Base-by-base conservation (phyloP, 2,113 vertebrate species). In the Vidua chalybeata region DNA sequence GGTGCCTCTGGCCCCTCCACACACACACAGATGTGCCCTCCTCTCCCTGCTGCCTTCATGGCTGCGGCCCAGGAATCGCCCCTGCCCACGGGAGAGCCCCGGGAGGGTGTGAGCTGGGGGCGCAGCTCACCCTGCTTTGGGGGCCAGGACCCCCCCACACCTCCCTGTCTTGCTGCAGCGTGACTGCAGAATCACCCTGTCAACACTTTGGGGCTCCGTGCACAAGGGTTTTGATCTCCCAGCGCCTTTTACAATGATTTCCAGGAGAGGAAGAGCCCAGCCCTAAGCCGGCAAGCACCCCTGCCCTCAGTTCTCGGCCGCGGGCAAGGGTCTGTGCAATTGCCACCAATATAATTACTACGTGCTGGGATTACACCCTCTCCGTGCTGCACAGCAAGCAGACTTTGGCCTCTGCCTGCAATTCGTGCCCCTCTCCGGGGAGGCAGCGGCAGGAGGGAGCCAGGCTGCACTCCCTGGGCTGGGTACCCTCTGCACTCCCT, bases 311-410 rank as follows among this genome's bases (percentile, higher is more conserved):
- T 5, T 87, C 37, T n/a, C 2, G 0, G 24, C 71, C 0, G 4
- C 15, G 90, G 93, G 84, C 96, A 97, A 96, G 96, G 94, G 88
- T 97, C 90, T 46, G 79, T 37, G 66, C 15, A 23, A 92, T 94
- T 92, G 66, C 61, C 41, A 3, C 37, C 94, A 94, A 95, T 89
- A 90, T 93, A 92, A 90, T 86, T 91, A 86, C 77, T 77, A 78
- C 46, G 23, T 1, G 35, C 67, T 64, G 83, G 69, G 52, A 41
- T 74, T 45, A 46, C 48, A 59, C 51, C 85, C 82, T 92, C 61
- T 72, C 55, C 64, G 35, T 2, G 2, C 79, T 3, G 13, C 52
- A 1, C 1, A 1, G 1, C 5, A 4, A 39, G 51, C 3, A 93
- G 95, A 96, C 96, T 97, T 97, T 97, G 96, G 64, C 85, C 96